Conservation (phyloP, 2,888 invertebrate genomes). For the Rosalia funebris region DNA sequence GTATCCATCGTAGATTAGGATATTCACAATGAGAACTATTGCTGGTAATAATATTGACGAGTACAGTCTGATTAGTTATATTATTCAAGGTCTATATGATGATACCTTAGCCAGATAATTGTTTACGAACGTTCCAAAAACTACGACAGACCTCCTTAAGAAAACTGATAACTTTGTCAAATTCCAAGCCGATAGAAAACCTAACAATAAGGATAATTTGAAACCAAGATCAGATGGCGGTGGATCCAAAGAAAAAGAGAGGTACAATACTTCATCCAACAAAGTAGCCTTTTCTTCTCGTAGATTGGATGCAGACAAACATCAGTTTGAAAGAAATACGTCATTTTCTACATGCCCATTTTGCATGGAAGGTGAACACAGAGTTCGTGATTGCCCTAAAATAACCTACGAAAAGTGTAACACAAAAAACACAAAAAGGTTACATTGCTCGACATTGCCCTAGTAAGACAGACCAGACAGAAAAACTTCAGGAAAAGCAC, state of each 20-base stretch:
- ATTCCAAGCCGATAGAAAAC: too few relatives aligned
- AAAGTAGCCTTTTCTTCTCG: background rate
- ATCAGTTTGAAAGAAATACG: too few relatives aligned
- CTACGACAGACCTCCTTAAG: too few relatives aligned
- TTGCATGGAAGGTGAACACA: constrained; percentile 3
- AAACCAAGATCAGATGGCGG: background rate
- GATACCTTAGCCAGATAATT: too few relatives aligned
- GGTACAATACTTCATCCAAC: background rate
- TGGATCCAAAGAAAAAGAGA: background rate
- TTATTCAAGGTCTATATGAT: background rate
- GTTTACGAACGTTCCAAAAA: too few relatives aligned
- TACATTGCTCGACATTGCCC: background rate
- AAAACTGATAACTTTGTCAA: too few relatives aligned
- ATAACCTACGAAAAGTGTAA: too few relatives aligned
- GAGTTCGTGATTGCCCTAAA: too few relatives aligned
- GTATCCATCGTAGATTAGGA: background rate
- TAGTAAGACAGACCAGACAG: background rate
- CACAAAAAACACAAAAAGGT: background rate
- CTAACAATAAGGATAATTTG: background rate
- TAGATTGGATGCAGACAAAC: background rate
- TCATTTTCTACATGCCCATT: background rate
- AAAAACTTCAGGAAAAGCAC: background rate
- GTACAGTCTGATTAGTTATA: background rate
- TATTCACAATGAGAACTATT: background rate
- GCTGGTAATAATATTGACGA: background rate